phyloP scores from a whole-genome alignment of 37 sponge, comb jelly and placozoan genomes.

The Hexactinellida sp. region DNA sequence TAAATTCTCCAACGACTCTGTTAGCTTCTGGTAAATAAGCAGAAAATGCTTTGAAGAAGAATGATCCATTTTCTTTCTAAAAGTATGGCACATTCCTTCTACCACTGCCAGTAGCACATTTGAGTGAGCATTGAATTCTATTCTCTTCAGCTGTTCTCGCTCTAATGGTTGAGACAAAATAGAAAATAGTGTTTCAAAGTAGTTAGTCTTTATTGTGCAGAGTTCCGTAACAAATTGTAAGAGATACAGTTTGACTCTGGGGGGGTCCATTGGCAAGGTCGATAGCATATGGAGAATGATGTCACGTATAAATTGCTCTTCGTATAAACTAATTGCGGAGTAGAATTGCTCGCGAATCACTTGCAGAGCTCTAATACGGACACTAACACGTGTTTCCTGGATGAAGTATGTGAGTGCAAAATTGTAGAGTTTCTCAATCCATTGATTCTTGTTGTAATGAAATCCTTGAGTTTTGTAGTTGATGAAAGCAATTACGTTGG shows the following conservation, averaged over 20 bases:
- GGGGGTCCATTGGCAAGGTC: neutral
- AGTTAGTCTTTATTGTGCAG: neutral
- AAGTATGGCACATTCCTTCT: neutral
- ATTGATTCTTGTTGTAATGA: neutral
- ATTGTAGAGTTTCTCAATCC: conserved; percentile 14
- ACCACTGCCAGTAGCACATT: neutral
- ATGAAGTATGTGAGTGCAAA: neutral
- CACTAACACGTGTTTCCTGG: neutral
- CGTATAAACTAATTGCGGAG: neutral
- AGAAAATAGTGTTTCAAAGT: neutral
- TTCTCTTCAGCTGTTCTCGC: neutral
- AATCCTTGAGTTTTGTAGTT: conserved; percentile 6
- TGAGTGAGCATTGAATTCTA: neutral
- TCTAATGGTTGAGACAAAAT: neutral
- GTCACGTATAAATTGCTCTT: neutral
- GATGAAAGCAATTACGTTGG: neutral
- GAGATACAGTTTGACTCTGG: neutral
- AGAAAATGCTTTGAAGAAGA: neutral
- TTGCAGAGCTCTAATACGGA: neutral
- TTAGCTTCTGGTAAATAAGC: neutral
- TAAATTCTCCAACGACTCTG: neutral
- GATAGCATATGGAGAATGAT: neutral
- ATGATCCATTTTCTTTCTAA: neutral
- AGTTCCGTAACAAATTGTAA: neutral
- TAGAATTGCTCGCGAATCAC: neutral